Evolutionary conservation across 2,888 invertebrate species (phyloP).

Genomic region (Drosophila meridionalis): DNA sequence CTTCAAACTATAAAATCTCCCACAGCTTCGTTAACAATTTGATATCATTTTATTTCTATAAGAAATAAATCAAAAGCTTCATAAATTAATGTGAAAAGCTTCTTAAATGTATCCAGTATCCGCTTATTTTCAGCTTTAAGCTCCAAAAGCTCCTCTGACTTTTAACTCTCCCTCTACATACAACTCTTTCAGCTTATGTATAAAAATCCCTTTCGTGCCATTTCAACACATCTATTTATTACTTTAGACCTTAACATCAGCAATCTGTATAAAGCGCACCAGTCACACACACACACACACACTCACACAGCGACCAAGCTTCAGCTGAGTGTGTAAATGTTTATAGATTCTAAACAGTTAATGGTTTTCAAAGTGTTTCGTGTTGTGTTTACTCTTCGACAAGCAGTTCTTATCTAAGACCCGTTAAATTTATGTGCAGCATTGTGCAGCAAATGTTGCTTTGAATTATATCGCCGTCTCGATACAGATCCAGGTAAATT

Average conservation of each 20-base stretch:
- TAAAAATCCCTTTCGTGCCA: not conserved
- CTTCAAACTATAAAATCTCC: too few relatives aligned
- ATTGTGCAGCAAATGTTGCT: conserved; percentile 58
- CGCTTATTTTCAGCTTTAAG: not conserved
- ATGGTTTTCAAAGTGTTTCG: conserved; percentile 56
- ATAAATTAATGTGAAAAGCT: not conserved
- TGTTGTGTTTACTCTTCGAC: conserved; percentile 49
- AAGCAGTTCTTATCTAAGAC: conserved; percentile 68
- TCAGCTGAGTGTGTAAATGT: conserved; percentile 38
- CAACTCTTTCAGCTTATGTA: not conserved
- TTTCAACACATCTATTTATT: conserved; percentile 12
- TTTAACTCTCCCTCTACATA: too few relatives aligned
- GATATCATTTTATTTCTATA: too few relatives aligned
- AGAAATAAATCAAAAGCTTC: not conserved
- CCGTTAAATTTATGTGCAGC: conserved; percentile 70
- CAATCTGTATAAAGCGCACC: conserved; percentile 7
- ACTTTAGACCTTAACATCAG: conserved; percentile 6
- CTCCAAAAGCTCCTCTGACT: not conserved
- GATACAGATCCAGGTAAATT: conserved; percentile 69
- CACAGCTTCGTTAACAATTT: not conserved
- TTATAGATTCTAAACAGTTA: conserved; percentile 63
- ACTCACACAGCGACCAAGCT: not conserved
- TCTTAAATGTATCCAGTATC: not conserved
- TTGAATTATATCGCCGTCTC: conserved; percentile 46
- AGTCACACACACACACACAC: not conserved